Evolutionary conservation across 1,140 invertebrate species (phyloP).

Genomic region (Trichomalopsis sarcophagae): DNA sequence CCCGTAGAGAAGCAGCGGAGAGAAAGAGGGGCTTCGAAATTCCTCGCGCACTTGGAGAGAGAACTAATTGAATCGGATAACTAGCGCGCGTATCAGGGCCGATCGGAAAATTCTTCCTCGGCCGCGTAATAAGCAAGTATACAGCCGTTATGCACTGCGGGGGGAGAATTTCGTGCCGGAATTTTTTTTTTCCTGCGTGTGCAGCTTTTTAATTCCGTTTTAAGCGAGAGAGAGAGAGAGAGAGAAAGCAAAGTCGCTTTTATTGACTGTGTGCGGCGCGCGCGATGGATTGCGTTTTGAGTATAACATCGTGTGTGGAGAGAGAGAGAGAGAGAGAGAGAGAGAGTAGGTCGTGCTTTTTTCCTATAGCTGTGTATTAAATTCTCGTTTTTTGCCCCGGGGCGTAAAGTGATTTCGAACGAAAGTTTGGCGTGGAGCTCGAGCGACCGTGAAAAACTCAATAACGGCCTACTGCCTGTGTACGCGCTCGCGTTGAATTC

Average conservation of each 20-base stretch:
- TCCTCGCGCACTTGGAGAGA: neutral
- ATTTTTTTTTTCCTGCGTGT: neutral
- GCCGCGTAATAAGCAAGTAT: neutral
- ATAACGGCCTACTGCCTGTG: neutral
- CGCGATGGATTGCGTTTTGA: too few relatives aligned
- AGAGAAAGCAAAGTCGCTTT: too few relatives aligned
- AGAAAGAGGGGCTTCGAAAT: neutral
- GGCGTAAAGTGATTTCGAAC: neutral
- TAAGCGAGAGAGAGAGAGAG: too few relatives aligned
- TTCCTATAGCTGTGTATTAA: neutral
- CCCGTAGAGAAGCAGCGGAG: neutral
- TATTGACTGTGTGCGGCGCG: too few relatives aligned
- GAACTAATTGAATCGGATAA: conserved; percentile 46
- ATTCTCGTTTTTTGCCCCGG: neutral
- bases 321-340: too few relatives aligned
- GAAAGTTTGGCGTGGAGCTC: neutral
- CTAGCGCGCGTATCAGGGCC: neutral
- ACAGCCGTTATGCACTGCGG: neutral
- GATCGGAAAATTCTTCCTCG: conserved; percentile 38
- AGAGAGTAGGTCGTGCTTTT: too few relatives aligned
- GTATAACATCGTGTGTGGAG: too few relatives aligned
- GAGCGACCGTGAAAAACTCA: neutral
- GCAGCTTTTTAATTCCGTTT: too few relatives aligned
- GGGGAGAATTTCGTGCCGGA: neutral
- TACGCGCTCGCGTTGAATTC: neutral